Percentiles rank a stretch among this genome's conserved stretches.
These are phyloP conservation scores for Nomia melanderi DNA, from an alignment of 1,140 invertebrate genomes.

Conservation along the genomic window DNA sequence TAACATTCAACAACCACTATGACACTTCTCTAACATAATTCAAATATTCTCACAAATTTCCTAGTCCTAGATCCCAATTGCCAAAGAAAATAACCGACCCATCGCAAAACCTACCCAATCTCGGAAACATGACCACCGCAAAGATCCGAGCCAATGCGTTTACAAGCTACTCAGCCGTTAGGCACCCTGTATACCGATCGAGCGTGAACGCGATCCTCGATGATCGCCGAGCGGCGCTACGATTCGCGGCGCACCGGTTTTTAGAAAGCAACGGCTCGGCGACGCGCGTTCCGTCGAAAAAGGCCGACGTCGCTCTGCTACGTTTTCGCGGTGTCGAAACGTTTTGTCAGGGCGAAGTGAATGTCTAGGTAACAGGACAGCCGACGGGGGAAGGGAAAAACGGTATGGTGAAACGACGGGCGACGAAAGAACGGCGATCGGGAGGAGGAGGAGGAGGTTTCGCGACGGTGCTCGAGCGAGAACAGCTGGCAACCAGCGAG, in stretches of 20 bases:
- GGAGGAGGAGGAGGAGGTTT: constrained; percentile 2
- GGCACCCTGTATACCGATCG: neutral
- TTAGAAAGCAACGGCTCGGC: constrained; percentile 36
- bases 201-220: neutral
- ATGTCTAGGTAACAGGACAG: constrained; percentile 50
- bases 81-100: no score
- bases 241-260: neutral
- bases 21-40: no score
- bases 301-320: constrained; percentile 17
- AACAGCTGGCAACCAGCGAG: constrained; percentile 66
- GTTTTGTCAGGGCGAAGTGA: constrained; percentile 45
- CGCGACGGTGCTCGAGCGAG: constrained; percentile 11
- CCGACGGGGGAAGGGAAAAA: neutral
- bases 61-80: no score
- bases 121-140: no score
- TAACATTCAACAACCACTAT: no score
- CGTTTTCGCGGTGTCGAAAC: constrained; percentile 49
- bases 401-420: neutral
- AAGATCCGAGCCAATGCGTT: no score
- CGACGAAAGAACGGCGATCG: neutral
- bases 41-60: no score
- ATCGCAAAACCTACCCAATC: no score
- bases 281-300: neutral
- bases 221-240: neutral
- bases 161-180: no score